These are phyloP conservation scores for Myopa tessellatipennis DNA, from an alignment of 2,888 invertebrate genomes.

Conservation along the genomic window DNA sequence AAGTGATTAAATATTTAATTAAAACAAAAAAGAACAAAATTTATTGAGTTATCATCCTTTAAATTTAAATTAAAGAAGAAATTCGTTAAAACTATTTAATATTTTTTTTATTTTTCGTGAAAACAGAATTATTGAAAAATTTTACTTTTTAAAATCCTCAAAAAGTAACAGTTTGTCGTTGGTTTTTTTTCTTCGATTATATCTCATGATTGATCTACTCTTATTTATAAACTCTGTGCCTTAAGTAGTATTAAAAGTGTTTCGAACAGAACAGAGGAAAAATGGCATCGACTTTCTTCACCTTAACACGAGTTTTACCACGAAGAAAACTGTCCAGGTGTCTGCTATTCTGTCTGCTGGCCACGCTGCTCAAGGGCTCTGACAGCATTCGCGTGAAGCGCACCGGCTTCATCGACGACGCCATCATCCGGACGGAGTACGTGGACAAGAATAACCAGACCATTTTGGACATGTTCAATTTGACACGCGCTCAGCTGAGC, in stretches of 20 bases:
- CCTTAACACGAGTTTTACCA: neutral
- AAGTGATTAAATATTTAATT: too few species aligned
- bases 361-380: conserved; percentile 41
- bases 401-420: conserved; percentile 51
- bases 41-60: neutral
- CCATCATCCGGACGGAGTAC: conserved; percentile 59
- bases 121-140: neutral
- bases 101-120: neutral
- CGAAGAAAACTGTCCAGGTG: conserved; percentile 32
- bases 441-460: conserved; percentile 63
- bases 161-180: neutral
- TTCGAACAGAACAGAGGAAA: neutral
- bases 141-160: neutral
- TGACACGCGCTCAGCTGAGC: conserved; percentile 62
- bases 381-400: conserved; percentile 55
- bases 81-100: too few species aligned
- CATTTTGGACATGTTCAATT: conserved; percentile 61
- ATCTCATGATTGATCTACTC: too few species aligned
- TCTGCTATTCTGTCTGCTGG: conserved; percentile 43
- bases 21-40: neutral
- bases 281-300: neutral
- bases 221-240: too few species aligned
- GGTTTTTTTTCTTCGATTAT: too few species aligned
- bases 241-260: neutral
- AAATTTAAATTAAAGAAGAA: too few species aligned